A percentile compares a stretch with the other conserved stretches of the same genome.
Conservation (phyloP, 1,140 invertebrate genomes). For the Caenorhabditis inopinata region DNA sequence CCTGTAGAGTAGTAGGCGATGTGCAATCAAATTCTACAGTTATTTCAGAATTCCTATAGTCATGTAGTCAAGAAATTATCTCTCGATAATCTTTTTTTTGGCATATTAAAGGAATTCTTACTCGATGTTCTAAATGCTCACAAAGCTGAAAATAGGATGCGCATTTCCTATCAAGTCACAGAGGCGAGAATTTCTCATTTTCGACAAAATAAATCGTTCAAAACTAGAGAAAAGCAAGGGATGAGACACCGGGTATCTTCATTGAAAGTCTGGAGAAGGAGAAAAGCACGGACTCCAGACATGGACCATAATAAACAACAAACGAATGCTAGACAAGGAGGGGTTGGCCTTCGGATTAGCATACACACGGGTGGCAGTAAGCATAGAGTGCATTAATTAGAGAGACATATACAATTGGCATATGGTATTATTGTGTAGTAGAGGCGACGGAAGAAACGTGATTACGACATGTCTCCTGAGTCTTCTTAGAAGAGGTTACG, state of each 20-base stretch:
- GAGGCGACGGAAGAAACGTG: neutral
- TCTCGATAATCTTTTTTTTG: too few species aligned
- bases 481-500: neutral
- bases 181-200: neutral
- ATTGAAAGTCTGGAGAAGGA: neutral
- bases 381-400: neutral
- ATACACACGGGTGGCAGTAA: slow-evolving; percentile 22
- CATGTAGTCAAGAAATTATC: too few species aligned
- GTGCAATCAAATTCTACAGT: too few species aligned
- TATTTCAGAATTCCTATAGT: too few species aligned
- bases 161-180: neutral
- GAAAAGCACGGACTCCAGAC: neutral
- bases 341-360: neutral
- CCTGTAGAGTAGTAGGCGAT: too few species aligned
- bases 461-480: neutral
- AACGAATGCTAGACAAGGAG: slow-evolving; percentile 24
- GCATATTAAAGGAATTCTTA: too few species aligned
- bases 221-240: neutral
- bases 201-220: neutral
- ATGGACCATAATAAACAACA: neutral
- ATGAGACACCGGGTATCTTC: neutral
- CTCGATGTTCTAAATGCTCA: too few species aligned
- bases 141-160: too few species aligned
- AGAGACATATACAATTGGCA: neutral
- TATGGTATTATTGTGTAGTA: neutral